Evolutionary conservation across 1,140 invertebrate species (phyloP).

Genomic region (Diorhabda carinulata): DNA sequence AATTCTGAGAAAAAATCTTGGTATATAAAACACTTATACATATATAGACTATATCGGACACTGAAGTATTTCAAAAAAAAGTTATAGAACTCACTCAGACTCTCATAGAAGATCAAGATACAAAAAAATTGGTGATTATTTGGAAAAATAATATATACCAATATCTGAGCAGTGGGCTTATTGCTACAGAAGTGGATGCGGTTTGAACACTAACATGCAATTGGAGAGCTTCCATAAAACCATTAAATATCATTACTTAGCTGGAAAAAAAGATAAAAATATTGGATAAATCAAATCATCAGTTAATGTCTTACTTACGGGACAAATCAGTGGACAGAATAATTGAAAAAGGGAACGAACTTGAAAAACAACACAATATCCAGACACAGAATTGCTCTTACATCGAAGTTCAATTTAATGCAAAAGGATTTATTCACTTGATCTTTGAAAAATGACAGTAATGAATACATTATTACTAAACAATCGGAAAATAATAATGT

Average conservation of each 20-base stretch:
- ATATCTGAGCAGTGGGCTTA: constrained; percentile 26
- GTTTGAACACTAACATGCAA: constrained; percentile 29
- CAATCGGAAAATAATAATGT: not conserved
- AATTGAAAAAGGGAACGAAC: constrained; percentile 15
- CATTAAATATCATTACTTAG: constrained; percentile 24
- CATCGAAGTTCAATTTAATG: not conserved
- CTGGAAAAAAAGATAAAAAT: constrained; percentile 25
- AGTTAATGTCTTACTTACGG: constrained; percentile 21
- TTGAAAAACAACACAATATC: not conserved
- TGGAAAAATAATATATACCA: constrained; percentile 12
- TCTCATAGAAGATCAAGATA: not conserved
- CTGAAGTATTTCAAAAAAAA: not conserved
- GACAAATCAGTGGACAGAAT: constrained; percentile 26
- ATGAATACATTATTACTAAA: not conserved
- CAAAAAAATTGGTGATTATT: constrained; percentile 19
- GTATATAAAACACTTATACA: constrained; percentile 26
- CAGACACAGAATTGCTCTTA: constrained; percentile 4
- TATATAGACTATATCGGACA: constrained; percentile 3
- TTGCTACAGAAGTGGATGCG: constrained; percentile 19
- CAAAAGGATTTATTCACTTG: too few relatives aligned
- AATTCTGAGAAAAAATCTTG: constrained; percentile 16
- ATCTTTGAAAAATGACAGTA: not conserved
- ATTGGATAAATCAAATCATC: constrained; percentile 25
- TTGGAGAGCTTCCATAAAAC: constrained; percentile 26
- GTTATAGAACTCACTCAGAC: not conserved